Evolutionary conservation across 2,797 vertebrate genomes (phyloP), one percentile per base, ranked within the genome.

Genomic region (Melanotaenia trifasciata): DNA sequence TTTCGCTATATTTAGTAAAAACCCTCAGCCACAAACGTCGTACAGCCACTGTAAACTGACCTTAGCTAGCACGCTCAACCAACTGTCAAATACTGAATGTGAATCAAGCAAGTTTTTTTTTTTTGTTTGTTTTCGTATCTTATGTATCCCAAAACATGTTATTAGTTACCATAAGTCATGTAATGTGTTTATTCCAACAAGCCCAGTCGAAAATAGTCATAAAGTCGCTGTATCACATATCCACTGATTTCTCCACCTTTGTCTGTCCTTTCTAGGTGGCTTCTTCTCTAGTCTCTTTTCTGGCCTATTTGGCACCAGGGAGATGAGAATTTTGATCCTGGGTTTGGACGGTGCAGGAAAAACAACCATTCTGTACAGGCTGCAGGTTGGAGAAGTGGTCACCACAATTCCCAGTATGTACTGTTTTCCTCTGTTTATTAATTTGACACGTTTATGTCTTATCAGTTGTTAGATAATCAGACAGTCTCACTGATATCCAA

Each of bases 311-410:
- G 98, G 97, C 88, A 96, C 96, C 68, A 95, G 98, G 67, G 98
- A 99, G 90, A 99, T 99, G 98, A 96, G 98, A 86, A 99, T 99
- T 92, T 94, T 99, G 77, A 99, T 99, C 87, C 91, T 99, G 89
- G 98, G 98, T 78, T 91, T 99, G 89, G 98, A 99, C 1, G 98
- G 98, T 60, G 98, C 98, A 9, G 98, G 98, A 71, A 99, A 99
- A 93, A 99, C 98, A 0, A 99, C 98, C 18, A 99, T 99, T 83
- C 93, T 99, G 28, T 99, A 99, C 92, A 93, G 97, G 69, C 91
- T 99, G 76, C 98, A 99, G 88, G 98, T 99, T 47, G 98, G 98
- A 90, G 98, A 99, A 93, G 98, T 99, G 43, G 98, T 99, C 79
- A 99, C 98, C 54, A 99, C 98, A 43, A 99, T 99, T 89, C 98